These are phyloP conservation scores for Fopius arisanus DNA, from an alignment of 1,140 invertebrate genomes.

Conservation along the genomic window DNA sequence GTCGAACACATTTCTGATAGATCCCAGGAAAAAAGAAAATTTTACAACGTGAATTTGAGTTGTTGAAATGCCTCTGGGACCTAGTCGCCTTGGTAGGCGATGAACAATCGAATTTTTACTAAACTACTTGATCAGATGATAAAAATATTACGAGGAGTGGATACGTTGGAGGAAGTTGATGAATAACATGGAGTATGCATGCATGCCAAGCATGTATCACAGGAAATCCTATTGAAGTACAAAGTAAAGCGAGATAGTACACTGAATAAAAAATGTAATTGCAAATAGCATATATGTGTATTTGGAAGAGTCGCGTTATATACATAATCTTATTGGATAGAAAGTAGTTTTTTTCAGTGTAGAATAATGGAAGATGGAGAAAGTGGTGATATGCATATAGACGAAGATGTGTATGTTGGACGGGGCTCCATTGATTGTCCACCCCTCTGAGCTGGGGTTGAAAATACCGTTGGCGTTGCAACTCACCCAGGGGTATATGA, in stretches of 20 bases:
- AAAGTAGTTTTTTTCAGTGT: no score
- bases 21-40: no score
- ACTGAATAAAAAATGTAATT: background rate
- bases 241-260: background rate
- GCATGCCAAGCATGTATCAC: background rate
- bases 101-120: no score
- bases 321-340: no score
- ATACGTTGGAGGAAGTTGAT: no score
- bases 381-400: background rate
- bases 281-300: background rate
- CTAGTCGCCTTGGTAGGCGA: no score
- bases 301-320: background rate
- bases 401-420: slow-evolving; percentile 37
- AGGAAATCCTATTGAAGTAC: background rate
- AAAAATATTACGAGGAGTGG: no score
- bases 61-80: no score
- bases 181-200: background rate
- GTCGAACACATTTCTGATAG: background rate
- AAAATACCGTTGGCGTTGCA: slow-evolving; percentile 49
- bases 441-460: slow-evolving; percentile 26
- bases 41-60: no score
- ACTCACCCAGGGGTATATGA: slow-evolving; percentile 60
- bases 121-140: no score
- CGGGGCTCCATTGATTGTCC: slow-evolving; percentile 61
- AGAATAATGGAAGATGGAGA: no score